These are phyloP conservation scores for Megaleporinus macrocephalus DNA, from an alignment of 2,113 vertebrate species.

Conservation along the genomic window DNA sequence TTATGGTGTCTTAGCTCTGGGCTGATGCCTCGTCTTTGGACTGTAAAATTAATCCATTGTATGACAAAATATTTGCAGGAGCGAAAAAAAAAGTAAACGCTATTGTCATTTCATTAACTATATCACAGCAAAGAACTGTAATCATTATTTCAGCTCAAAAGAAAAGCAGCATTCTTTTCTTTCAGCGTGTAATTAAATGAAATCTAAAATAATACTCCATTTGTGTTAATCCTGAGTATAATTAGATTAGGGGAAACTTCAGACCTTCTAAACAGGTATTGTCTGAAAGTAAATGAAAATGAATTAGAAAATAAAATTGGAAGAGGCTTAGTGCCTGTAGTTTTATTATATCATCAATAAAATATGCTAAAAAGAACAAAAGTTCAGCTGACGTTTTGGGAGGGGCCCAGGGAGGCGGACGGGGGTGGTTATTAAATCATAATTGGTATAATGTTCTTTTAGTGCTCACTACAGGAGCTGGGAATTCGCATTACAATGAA, in stretches of 20 bases:
- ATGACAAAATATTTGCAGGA: slow-evolving; percentile 36
- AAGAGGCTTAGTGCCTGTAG: slow-evolving; percentile 22
- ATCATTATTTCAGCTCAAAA: slow-evolving; percentile 7
- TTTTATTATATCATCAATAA: slow-evolving; percentile 44
- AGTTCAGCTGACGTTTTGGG: slow-evolving; percentile 18
- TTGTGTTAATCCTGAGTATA: slow-evolving; percentile 54
- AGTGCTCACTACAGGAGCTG: not conserved
- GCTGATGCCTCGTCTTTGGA: slow-evolving; percentile 6
- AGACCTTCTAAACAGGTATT: slow-evolving; percentile 40
- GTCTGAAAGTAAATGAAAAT: slow-evolving; percentile 41
- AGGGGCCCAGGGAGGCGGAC: no score
- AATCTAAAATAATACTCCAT: slow-evolving; percentile 43
- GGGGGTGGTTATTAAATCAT: slow-evolving; percentile 47
- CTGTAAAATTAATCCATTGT: slow-evolving; percentile 42
- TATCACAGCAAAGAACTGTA: slow-evolving; percentile 19
- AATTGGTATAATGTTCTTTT: slow-evolving; percentile 29
- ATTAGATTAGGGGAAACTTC: slow-evolving; percentile 43
- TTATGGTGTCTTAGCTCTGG: not conserved
- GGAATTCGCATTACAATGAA: slow-evolving; percentile 15
- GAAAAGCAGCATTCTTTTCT: slow-evolving; percentile 24
- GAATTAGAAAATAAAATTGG: slow-evolving; percentile 34
- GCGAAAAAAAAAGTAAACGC: slow-evolving; percentile 1
- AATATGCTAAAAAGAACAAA: slow-evolving; percentile 25
- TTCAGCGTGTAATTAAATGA: slow-evolving; percentile 36
- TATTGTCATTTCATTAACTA: slow-evolving; percentile 19